phyloP scores from a whole-genome alignment of 2,113 vertebrate species.

The Stomatorhinus ivindoensis region DNA sequence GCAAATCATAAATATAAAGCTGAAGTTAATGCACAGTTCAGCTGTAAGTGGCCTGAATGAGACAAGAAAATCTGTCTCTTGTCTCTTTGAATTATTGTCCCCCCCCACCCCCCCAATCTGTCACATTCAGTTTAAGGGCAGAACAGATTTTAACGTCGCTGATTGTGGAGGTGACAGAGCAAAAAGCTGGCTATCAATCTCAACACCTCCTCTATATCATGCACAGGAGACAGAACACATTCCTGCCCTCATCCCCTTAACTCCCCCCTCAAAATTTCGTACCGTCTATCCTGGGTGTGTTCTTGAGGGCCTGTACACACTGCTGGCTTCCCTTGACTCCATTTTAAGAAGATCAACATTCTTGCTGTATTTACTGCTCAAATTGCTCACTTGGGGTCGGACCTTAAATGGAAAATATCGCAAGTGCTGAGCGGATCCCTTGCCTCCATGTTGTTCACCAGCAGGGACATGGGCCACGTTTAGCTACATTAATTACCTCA shows the following conservation, averaged over 20 bases:
- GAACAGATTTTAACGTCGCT: not conserved
- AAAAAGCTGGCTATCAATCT: not conserved
- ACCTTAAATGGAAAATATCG: not conserved
- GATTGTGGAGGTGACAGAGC: not conserved
- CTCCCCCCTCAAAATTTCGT: not conserved
- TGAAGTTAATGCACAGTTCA: not conserved
- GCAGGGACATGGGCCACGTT: not conserved
- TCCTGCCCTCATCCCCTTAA: not conserved
- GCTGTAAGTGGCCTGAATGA: not conserved
- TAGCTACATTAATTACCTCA: not conserved
- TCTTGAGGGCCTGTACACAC: conserved; percentile 24
- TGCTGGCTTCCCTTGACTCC: conserved; percentile 35
- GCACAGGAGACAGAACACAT: not conserved
- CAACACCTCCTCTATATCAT: not conserved
- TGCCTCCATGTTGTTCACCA: not conserved
- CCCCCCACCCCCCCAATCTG: not conserved
- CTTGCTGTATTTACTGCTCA: conserved; percentile 48
- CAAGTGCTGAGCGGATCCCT: not conserved
- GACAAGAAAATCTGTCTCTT: not conserved
- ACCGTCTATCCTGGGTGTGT: not conserved
- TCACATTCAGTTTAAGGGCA: not conserved
- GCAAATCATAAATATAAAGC: not conserved
- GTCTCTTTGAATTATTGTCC: not conserved
- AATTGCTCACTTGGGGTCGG: conserved; percentile 14
- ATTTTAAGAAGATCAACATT: conserved; percentile 59